Percentiles rank a stretch among this genome's conserved stretches.
Conservation (phyloP, 2,888 invertebrate genomes). For the Drosophila gaucha region DNA sequence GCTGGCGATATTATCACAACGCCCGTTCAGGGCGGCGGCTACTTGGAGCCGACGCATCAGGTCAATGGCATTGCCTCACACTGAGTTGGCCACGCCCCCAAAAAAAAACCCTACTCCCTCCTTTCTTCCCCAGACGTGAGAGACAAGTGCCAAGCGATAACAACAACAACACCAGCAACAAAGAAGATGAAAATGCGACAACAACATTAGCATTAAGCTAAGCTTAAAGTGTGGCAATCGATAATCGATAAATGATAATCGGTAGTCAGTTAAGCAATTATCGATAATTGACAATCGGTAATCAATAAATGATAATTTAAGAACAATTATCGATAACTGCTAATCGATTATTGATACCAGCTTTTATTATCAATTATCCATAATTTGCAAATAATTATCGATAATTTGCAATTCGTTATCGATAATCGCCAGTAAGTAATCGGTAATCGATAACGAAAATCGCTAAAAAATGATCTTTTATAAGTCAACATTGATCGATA, state of each 20-base stretch:
- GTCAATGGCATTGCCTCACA: constrained; percentile 53
- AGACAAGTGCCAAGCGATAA: constrained; percentile 32
- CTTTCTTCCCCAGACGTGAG: constrained; percentile 3
- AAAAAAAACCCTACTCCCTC: background rate
- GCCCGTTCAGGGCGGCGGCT: constrained; percentile 67
- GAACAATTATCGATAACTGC: background rate
- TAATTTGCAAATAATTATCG: no score
- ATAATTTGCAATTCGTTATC: no score
- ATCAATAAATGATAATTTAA: constrained; percentile 1
- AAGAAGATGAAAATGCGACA: background rate
- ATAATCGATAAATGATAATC: constrained; percentile 9
- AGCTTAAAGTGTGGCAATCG: constrained; percentile 24
- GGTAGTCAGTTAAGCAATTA: constrained; percentile 5
- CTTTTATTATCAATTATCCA: no score
- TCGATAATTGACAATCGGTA: background rate
- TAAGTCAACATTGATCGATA: no score
- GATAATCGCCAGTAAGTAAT: no score
- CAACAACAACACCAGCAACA: constrained; percentile 24
- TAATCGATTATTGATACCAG: constrained; percentile 3
- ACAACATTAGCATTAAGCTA: constrained; percentile 22
- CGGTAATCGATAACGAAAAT: no score
- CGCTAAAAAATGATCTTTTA: no score
- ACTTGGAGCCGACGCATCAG: constrained; percentile 57
- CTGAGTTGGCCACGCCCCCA: constrained; percentile 20
- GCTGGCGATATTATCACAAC: constrained; percentile 92